Percentiles rank a stretch among this genome's conserved stretches.
These are phyloP conservation scores for Heptranchias perlo DNA, from an alignment of 2,113 vertebrate genomes.

Conservation along the genomic window DNA sequence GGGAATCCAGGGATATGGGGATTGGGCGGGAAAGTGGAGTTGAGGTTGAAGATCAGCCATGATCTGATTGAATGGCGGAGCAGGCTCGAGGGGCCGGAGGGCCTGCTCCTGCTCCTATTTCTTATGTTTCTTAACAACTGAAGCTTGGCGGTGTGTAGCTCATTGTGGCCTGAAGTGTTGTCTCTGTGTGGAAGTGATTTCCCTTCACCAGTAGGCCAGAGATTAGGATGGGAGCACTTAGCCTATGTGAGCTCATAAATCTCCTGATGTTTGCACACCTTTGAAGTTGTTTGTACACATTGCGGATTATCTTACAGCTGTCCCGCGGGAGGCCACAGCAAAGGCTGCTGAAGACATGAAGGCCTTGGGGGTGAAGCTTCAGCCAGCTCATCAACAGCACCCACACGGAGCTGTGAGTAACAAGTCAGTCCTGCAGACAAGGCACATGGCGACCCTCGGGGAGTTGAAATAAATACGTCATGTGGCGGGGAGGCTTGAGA, in stretches of 20 bases:
- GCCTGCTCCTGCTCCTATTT: too few relatives aligned
- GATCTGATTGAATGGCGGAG: too few relatives aligned
- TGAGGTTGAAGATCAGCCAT: too few relatives aligned
- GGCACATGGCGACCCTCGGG: too few relatives aligned
- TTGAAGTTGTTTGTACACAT: neutral
- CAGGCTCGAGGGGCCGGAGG: too few relatives aligned
- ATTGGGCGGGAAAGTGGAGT: too few relatives aligned
- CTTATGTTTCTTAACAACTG: too few relatives aligned
- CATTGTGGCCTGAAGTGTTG: neutral
- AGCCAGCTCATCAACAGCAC: neutral
- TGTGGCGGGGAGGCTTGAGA: too few relatives aligned
- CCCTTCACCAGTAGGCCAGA: neutral
- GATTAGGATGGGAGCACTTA: neutral
- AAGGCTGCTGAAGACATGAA: neutral
- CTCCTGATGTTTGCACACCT: neutral
- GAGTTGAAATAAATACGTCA: too few relatives aligned
- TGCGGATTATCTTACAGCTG: neutral
- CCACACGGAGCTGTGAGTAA: neutral
- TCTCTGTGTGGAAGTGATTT: neutral
- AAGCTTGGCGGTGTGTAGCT: neutral
- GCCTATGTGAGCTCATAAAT: neutral
- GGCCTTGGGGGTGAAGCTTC: neutral
- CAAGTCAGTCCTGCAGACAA: neutral
- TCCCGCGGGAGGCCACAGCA: neutral
- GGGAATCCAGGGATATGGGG: too few relatives aligned